Evolutionary conservation across 2,888 invertebrate species (phyloP).

Genomic region (Meganola albula): DNA sequence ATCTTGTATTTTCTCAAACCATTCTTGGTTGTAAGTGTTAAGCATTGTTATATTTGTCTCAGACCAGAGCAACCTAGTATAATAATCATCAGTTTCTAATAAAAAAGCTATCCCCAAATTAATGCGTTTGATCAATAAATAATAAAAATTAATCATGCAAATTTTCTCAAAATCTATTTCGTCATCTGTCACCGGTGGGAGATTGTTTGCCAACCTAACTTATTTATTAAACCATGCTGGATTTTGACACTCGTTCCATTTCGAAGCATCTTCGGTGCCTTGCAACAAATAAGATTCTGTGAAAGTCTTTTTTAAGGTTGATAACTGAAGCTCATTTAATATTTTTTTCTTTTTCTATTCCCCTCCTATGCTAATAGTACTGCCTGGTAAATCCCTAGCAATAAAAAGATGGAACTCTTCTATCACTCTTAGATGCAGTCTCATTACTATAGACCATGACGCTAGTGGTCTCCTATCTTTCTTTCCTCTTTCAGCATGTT

Average conservation of each 20-base stretch:
- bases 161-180: background rate
- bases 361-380: too few relatives aligned
- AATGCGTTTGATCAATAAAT: background rate
- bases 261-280: background rate
- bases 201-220: background rate
- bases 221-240: background rate
- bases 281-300: too few relatives aligned
- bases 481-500: too few relatives aligned
- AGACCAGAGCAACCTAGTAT: background rate
- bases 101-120: background rate
- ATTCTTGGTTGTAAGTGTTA: background rate
- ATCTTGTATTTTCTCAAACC: background rate
- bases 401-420: too few relatives aligned
- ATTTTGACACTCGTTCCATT: background rate
- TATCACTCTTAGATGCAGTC: too few relatives aligned
- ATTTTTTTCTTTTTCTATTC: too few relatives aligned
- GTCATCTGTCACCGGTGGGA: background rate
- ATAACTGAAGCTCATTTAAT: too few relatives aligned
- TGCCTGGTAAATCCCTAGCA: too few relatives aligned
- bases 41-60: background rate
- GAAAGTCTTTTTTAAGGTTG: too few relatives aligned
- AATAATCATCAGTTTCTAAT: background rate
- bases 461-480: too few relatives aligned
- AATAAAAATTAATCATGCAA: background rate
- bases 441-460: too few relatives aligned